Percentiles rank a stretch among this genome's conserved stretches.
These are phyloP conservation scores for Colletes gigas DNA, from an alignment of 1,140 invertebrate species.

Conservation along the genomic window DNA sequence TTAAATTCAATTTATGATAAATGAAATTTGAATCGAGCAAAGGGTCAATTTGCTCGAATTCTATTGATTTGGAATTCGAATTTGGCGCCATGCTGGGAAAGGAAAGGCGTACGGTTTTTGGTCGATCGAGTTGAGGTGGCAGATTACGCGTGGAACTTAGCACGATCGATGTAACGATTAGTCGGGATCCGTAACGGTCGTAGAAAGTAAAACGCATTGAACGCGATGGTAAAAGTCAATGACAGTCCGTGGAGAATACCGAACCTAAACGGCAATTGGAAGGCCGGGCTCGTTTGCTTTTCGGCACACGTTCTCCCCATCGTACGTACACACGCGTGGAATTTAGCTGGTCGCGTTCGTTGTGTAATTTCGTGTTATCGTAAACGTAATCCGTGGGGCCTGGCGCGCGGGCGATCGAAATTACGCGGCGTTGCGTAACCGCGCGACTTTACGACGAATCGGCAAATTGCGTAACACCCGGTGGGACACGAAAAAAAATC, in stretches of 20 bases:
- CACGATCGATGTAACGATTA: slow-evolving; percentile 19
- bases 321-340: background rate
- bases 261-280: background rate
- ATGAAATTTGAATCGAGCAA: no score
- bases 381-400: slow-evolving; percentile 20
- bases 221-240: slow-evolving; percentile 24
- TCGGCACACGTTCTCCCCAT: slow-evolving; percentile 28
- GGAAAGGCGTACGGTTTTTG: background rate
- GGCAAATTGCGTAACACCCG: slow-evolving; percentile 17
- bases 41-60: no score
- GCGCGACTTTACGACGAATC: slow-evolving; percentile 25
- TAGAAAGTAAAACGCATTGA: slow-evolving; percentile 44
- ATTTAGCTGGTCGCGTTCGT: background rate
- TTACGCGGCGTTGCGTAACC: background rate
- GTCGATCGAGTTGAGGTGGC: background rate
- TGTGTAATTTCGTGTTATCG: slow-evolving; percentile 45
- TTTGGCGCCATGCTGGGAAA: background rate
- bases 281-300: slow-evolving; percentile 25
- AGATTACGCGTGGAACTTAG: background rate
- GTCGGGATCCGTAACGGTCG: slow-evolving; percentile 26
- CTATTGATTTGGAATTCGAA: no score
- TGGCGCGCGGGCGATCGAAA: slow-evolving; percentile 13
- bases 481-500: slow-evolving; percentile 26
- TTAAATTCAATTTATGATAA: no score
- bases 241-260: background rate